phyloP scores from a whole-genome alignment of 2,113 vertebrate species.

The Eclectus roratus region DNA sequence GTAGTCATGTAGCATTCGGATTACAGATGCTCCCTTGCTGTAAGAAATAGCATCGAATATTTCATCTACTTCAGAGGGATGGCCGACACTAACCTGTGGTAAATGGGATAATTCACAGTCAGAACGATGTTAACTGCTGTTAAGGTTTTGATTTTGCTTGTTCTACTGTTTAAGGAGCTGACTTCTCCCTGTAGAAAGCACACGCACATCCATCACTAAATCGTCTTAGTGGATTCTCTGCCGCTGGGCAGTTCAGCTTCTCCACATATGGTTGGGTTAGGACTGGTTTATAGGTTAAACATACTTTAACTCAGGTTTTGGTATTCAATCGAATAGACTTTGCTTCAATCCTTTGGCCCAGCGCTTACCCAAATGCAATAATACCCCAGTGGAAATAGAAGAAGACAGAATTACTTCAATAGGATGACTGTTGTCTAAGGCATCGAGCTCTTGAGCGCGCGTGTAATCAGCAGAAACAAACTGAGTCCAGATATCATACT shows the following conservation, averaged over 20 bases:
- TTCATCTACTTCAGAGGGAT: constrained; percentile 97
- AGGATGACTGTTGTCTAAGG: constrained; percentile 97
- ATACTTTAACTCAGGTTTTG: background rate
- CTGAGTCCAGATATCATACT: constrained; percentile 99
- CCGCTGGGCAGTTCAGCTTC: background rate
- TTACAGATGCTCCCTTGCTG: constrained; percentile 98
- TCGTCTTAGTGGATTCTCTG: background rate
- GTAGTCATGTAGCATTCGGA: constrained; percentile 97
- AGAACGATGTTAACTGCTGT: background rate
- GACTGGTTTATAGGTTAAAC: background rate
- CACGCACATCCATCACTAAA: too few species aligned
- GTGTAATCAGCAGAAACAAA: constrained; percentile 98
- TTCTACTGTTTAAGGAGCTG: background rate
- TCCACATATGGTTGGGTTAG: background rate
- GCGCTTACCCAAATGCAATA: background rate
- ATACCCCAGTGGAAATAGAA: background rate
- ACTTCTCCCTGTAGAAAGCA: background rate
- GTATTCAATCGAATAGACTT: background rate
- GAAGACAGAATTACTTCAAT: constrained; percentile 83
- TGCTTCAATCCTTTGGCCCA: background rate
- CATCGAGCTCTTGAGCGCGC: constrained; percentile 94
- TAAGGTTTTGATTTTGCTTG: background rate
- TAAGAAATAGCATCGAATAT: constrained; percentile 99
- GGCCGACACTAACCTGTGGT: constrained; percentile 91
- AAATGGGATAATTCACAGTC: background rate